Base-by-base conservation (phyloP, 2,113 vertebrate genomes). In the Pelecanus crispus region DNA sequence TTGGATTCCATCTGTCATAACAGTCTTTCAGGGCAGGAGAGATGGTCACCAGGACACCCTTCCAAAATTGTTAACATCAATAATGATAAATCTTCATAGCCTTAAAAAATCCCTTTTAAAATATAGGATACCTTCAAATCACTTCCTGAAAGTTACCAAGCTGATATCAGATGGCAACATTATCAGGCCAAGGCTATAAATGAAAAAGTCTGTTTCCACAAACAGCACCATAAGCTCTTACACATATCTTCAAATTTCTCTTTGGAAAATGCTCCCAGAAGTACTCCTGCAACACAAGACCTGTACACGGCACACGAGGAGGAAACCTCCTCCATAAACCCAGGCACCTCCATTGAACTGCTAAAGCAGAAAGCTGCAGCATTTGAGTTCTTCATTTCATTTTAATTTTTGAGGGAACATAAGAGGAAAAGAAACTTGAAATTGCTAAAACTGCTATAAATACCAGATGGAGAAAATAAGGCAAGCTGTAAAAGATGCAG, bases 281-380 rank as follows among this genome's bases (percentile, higher is more conserved):
- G 32, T 49, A 80, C 90, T 66, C 22, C 74, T 80, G 50, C 38
- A 80, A 82, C 53, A 85, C 49, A 66, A 84, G n/a, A 68, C 40
- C 67, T 82, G 56, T 55, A 89, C 0, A 3, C 0, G 3, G 53
- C 0, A 7, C 4, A 9, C 0, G 0, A 80, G 40, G 14, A 87
- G 24, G 7, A 89, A 62, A 53, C 16, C 32, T 59, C 22, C 24
- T 84, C 47, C 53, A 65, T 67, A 78, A 91, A 86, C 42, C 22
- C 34, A 89, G 44, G 34, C 20, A 65, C 9, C 15, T 77, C 18
- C 42, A 40, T 24, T 3, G 1, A 81, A 81, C 36, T 53, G 61
- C 28, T 68, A 36, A 92, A 85, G 86, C 45, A 89, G n/a, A 28
- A 29, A 61, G 42, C 56, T 83, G 66, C 2, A 6, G 32, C 75